These are phyloP conservation scores for Chitala chitala DNA, from an alignment of 2,113 vertebrate genomes.

Conservation along the genomic window DNA sequence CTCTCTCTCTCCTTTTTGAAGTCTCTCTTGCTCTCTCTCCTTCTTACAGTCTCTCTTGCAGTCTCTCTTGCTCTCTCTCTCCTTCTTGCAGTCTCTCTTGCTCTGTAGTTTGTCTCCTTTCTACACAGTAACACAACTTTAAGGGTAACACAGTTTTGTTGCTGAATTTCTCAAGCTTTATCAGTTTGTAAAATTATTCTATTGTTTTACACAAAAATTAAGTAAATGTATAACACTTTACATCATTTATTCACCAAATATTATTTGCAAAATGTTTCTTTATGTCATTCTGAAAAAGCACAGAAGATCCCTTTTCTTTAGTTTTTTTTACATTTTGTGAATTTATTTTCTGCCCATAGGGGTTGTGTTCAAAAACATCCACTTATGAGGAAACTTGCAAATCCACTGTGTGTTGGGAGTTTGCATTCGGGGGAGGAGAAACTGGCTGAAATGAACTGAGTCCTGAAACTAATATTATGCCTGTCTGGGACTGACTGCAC, in stretches of 20 bases:
- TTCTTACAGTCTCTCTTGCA: no score
- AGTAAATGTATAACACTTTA: no score
- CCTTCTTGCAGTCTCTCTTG: no score
- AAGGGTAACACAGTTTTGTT: no score
- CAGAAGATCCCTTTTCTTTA: no score
- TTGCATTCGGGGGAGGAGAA: neutral
- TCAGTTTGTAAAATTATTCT: no score
- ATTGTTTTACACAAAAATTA: no score
- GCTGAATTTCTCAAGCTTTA: no score
- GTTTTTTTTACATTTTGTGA: neutral
- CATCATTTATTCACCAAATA: no score
- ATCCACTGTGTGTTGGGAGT: neutral
- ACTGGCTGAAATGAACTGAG: neutral
- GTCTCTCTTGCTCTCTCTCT: no score
- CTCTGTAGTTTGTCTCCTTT: no score
- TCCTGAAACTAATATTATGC: neutral
- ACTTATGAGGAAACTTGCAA: neutral
- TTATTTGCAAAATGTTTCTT: neutral
- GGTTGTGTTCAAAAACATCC: neutral
- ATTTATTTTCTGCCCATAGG: neutral
- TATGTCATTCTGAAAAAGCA: slow-evolving; percentile 13
- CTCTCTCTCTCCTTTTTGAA: neutral
- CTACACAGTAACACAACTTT: no score
- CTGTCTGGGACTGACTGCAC: neutral
- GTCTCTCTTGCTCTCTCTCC: neutral